A percentile compares a stretch with the other conserved stretches of the same genome.
Conservation (phyloP, 2,797 vertebrate genomes). For the Enteromius anoplus region DNA sequence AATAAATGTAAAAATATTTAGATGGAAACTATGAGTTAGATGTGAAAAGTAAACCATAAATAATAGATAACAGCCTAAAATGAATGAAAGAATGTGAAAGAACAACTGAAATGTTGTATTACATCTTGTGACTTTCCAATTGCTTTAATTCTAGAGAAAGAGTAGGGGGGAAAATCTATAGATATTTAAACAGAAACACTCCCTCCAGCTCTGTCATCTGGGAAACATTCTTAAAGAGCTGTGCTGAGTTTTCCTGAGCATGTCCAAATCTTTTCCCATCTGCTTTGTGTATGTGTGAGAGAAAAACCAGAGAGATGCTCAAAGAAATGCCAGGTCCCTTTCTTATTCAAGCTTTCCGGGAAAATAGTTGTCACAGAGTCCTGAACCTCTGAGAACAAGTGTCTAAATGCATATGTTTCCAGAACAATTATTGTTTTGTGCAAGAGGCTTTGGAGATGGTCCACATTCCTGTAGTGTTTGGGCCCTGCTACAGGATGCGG, state of each 20-base stretch:
- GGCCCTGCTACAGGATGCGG: slow-evolving; percentile 68
- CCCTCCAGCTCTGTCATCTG: slow-evolving; percentile 28
- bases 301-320: slow-evolving; percentile 17
- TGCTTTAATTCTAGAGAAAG: background rate
- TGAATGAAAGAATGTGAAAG: background rate
- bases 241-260: slow-evolving; percentile 26
- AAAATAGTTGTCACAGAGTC: slow-evolving; percentile 32
- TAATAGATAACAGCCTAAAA: background rate
- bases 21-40: background rate
- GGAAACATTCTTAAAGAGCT: slow-evolving; percentile 14
- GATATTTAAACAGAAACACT: slow-evolving; percentile 3
- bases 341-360: slow-evolving; percentile 22
- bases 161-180: background rate
- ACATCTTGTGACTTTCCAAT: background rate
- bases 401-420: slow-evolving; percentile 57
- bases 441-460: slow-evolving; percentile 73
- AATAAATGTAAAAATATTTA: background rate
- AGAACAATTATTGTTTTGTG: slow-evolving; percentile 74
- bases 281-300: slow-evolving; percentile 29
- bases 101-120: background rate
- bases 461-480: slow-evolving; percentile 69
- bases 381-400: slow-evolving; percentile 38
- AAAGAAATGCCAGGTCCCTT: slow-evolving; percentile 30
- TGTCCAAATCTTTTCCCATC: slow-evolving; percentile 20
- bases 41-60: background rate